Evolutionary conservation across 2,888 invertebrate species (phyloP).

Genomic region (Deroplatys truncata): DNA sequence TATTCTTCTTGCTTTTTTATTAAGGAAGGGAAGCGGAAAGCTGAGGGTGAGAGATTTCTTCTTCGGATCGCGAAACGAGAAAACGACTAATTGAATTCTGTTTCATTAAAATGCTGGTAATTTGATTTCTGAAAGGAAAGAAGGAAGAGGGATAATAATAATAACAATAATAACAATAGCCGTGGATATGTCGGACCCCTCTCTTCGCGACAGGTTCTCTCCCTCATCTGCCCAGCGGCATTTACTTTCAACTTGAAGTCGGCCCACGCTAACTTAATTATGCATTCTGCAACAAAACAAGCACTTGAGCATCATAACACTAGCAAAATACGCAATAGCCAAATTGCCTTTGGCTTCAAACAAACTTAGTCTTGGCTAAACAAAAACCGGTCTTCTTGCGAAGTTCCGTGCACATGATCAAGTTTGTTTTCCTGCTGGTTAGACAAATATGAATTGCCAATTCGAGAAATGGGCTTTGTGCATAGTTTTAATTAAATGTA

Average conservation of each 20-base stretch:
- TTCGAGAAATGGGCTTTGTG: background rate
- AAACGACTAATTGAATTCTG: conserved; percentile 31
- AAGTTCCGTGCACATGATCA: background rate
- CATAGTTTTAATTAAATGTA: background rate
- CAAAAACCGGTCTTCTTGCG: background rate
- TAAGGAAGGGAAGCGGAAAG: background rate
- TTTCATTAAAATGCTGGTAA: conserved; percentile 32
- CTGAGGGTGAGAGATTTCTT: background rate
- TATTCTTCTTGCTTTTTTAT: background rate
- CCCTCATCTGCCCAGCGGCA: too few species aligned
- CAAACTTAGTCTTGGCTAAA: background rate
- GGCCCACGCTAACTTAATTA: conserved; percentile 16
- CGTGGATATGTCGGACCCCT: background rate
- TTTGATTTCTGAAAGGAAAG: conserved; percentile 24
- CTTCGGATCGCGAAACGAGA: conserved; percentile 27
- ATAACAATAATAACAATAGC: background rate
- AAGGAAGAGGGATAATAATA: background rate
- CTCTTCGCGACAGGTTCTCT: background rate
- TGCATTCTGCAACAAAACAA: conserved; percentile 20
- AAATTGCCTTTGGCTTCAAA: background rate
- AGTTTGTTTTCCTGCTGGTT: background rate
- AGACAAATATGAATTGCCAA: background rate
- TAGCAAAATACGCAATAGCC: conserved; percentile 1
- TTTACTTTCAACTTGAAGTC: background rate
- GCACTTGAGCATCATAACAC: background rate